Evolutionary conservation across 1,140 invertebrate species (phyloP).

Genomic region (Odontomachus brunneus): DNA sequence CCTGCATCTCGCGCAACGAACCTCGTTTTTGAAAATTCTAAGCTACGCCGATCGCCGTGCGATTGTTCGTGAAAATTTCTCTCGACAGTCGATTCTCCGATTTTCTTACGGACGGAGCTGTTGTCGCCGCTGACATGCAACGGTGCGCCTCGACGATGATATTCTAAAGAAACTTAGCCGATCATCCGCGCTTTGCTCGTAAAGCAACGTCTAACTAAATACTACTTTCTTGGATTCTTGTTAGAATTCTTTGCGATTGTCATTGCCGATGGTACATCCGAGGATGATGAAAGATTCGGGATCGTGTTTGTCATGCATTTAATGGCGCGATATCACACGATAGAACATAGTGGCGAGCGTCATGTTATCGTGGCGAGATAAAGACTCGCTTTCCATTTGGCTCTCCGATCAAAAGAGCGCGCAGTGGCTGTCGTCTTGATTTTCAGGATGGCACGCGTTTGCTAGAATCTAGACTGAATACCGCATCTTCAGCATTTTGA

Average conservation of each 20-base stretch:
- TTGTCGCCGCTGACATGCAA: conserved; percentile 1
- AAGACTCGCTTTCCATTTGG: conserved; percentile 61
- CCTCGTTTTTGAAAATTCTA: conserved; percentile 62
- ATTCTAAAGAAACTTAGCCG: conserved; percentile 75
- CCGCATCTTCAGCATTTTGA: conserved; percentile 40
- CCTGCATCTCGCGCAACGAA: conserved; percentile 74
- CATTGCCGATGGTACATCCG: conserved; percentile 57
- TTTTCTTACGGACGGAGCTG: conserved; percentile 55
- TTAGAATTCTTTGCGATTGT: conserved; percentile 62
- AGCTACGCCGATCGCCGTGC: conserved; percentile 47
- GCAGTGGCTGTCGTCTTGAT: conserved; percentile 48
- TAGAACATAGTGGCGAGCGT: conserved; percentile 20
- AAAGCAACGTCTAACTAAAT: conserved; percentile 61
- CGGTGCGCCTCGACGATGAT: conserved; percentile 59
- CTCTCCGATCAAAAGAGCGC: conserved; percentile 49
- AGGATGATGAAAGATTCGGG: conserved; percentile 52
- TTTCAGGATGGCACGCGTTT: conserved; percentile 53
- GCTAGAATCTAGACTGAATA: conserved; percentile 50
- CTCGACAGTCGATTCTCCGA: conserved; percentile 58
- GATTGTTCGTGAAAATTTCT: conserved; percentile 41
- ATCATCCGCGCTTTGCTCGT: conserved; percentile 68
- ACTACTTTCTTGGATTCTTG: conserved; percentile 45
- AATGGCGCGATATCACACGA: conserved; percentile 35
- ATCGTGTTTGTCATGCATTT: conserved; percentile 64
- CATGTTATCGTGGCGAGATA: background rate